Base-by-base conservation (phyloP, 2,113 vertebrate genomes). In the Ammospiza caudacuta region DNA sequence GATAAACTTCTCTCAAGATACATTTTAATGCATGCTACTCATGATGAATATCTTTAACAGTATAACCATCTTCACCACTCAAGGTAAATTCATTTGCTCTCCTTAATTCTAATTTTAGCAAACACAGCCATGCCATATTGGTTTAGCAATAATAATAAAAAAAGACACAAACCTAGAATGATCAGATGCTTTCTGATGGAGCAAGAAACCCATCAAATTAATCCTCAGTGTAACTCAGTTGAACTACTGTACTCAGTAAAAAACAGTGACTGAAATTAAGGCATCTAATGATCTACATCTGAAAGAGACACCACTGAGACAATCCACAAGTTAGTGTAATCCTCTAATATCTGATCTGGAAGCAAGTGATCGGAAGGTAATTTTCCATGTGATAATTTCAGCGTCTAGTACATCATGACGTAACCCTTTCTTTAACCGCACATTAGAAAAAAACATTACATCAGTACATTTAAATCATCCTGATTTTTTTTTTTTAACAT, bases 341-440 rank as follows among this genome's bases (percentile, higher is more conserved):
- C 51, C 57, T 78, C 31, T 59, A 87, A 61, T 96, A 95, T 95
- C 92, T 97, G 94, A 95, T 95, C 54, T 91, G 83, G 87, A 96
- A 91, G 41, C 68, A 90, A 86, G 79, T 87, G 76, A 94, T 87
- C 24, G 66, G 73, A 94, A 90, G 59, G 59, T 93, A 86, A 72
- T 95, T 97, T 95, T 95, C 83, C 72, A 37, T 92, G 39, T 83
- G 87, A 91, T 87, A 84, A 27, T 93, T 77, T 94, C 80, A 75
- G 72, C 47, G 35, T 37, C 23, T 92, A 91, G 58, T 90, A 83
- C 75, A 75, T 57, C 49, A 74, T 87, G 55, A 85, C 52, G 94
- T 33, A 95, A 81, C 59, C 12, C 66, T 46, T 92, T 35, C 61
- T 92, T 95, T 87, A 93, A 92, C 64, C 5, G 0, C 66, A 87